A percentile compares a stretch with the other conserved stretches of the same genome.
Evolutionary conservation across 1,140 invertebrate species (phyloP).

Genomic region (Drosophila trapezifrons): DNA sequence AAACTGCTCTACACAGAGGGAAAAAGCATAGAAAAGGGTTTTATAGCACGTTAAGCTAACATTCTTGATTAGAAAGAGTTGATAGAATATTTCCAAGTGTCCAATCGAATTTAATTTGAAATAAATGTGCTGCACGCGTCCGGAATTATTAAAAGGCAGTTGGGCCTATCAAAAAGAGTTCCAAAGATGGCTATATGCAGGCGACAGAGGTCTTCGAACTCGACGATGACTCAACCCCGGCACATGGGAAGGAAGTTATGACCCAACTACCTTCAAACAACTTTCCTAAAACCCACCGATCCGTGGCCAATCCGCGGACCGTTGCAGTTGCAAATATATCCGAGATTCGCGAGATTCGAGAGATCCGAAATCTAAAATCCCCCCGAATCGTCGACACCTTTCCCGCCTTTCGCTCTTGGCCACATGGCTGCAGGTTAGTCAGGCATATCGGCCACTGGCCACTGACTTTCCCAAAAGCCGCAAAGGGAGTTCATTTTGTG

Average conservation of each 20-base stretch:
- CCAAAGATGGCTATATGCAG: not conserved
- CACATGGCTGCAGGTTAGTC: constrained; percentile 73
- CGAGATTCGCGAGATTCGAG: constrained; percentile 18
- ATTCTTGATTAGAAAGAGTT: not conserved
- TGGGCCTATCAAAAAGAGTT: constrained; percentile 13
- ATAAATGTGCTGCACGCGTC: constrained; percentile 47
- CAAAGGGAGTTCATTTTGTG: constrained; percentile 17
- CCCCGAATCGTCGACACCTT: constrained; percentile 64
- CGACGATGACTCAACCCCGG: constrained; percentile 22
- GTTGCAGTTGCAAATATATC: constrained; percentile 43
- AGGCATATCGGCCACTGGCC: constrained; percentile 61
- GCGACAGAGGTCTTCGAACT: constrained; percentile 14
- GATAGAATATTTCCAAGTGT: constrained; percentile 5
- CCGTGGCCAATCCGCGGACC: constrained; percentile 24
- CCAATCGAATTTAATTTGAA: constrained; percentile 46
- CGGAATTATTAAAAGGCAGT: no score
- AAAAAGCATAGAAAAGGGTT: not conserved
- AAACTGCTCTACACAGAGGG: constrained; percentile 1
- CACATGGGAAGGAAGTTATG: constrained; percentile 53
- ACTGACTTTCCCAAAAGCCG: constrained; percentile 48
- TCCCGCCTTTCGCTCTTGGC: constrained; percentile 70
- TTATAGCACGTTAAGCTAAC: not conserved
- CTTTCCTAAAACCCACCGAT: constrained; percentile 55
- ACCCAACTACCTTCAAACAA: constrained; percentile 75
- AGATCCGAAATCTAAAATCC: constrained; percentile 35